Evolutionary conservation across 2,888 invertebrate genomes (phyloP), one percentile per base, ranked within the genome.

Genomic region (Oxystoma pomonae): DNA sequence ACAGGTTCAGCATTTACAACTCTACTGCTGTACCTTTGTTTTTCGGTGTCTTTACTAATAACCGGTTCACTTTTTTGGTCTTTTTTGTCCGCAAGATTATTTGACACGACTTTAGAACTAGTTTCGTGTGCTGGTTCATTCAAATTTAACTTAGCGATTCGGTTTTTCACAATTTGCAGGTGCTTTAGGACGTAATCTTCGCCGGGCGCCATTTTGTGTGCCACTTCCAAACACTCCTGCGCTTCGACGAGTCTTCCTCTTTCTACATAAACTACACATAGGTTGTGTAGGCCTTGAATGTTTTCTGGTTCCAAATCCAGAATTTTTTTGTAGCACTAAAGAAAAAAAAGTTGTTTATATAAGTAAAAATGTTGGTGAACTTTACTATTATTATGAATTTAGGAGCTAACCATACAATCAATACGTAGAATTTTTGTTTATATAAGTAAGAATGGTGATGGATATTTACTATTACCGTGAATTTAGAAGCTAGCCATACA

Each of bases 241-340:
- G 97, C 98, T 60, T 87, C 83, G n/a, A 87, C 84, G 21, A 98
- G 83, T 73, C 91, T 89, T 9, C 96, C 96, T 50, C 93, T 86
- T 79, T 98, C 97, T 3, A 98, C 96, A 71, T 92, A 92, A 0
- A 98, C 96, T 5, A 98, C 98, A 81, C 98, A 98, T 20, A 98
- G 84, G 81, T 98, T 98, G 83, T 98, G 98, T 55, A 94, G 83
- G 0, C 96, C 97, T 82, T 97, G 97, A 67, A 95, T 92, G 78
- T 97, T 96, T 70, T 89, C 88, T 0, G 96, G 91, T 72, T 98
- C 96, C 67, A 93, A 80, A 72, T 90, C 89, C 16, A 97, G 81
- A 70, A 98, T 96, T 68, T 90, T 87, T 60, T 89, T 88, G 81
- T 98, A 98, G 77, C 96, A 96, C 90, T 94, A 83, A 16, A 83